phyloP scores from a whole-genome alignment of 2,797 vertebrate genomes.

The Rhinatrema bivittatum region DNA sequence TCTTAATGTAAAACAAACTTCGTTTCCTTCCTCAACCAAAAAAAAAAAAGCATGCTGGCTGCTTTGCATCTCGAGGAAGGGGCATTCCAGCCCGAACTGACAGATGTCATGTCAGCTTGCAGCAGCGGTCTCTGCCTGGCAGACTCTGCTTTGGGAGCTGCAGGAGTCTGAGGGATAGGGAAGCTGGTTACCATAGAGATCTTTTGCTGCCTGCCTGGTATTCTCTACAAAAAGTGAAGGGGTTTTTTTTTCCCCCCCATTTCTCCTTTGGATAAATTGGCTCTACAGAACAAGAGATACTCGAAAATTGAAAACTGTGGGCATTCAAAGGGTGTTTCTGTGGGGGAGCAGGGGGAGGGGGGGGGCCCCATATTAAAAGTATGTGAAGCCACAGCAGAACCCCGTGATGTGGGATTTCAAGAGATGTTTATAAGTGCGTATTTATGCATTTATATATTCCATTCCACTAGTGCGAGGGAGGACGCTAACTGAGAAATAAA shows the following conservation, averaged over 20 bases:
- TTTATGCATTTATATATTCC: neutral
- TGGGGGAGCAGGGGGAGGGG: too few species aligned
- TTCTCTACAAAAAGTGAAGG: constrained; percentile 68
- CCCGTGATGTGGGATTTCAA: neutral
- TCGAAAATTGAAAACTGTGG: constrained; percentile 41
- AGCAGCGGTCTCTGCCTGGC: constrained; percentile 42
- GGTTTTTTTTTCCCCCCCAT: constrained; percentile 31
- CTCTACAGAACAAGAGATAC: constrained; percentile 53
- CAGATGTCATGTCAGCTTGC: constrained; percentile 21
- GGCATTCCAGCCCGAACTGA: constrained; percentile 21
- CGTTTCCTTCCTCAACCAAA: constrained; percentile 14
- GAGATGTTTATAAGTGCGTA: neutral
- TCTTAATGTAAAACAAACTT: constrained; percentile 6
- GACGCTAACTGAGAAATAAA: neutral
- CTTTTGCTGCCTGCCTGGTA: constrained; percentile 67
- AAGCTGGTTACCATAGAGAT: constrained; percentile 81
- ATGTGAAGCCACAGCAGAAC: constrained; percentile 8
- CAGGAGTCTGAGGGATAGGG: constrained; percentile 59
- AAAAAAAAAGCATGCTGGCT: constrained; percentile 9
- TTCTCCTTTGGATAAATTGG: constrained; percentile 44
- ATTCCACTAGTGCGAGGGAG: neutral
- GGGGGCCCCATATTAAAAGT: too few species aligned
- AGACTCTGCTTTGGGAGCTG: constrained; percentile 62
- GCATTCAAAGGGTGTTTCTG: constrained; percentile 1
- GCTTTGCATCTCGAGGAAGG: constrained; percentile 22